Conservation (phyloP, 2,888 invertebrate genomes). For the Brenthis ino region DNA sequence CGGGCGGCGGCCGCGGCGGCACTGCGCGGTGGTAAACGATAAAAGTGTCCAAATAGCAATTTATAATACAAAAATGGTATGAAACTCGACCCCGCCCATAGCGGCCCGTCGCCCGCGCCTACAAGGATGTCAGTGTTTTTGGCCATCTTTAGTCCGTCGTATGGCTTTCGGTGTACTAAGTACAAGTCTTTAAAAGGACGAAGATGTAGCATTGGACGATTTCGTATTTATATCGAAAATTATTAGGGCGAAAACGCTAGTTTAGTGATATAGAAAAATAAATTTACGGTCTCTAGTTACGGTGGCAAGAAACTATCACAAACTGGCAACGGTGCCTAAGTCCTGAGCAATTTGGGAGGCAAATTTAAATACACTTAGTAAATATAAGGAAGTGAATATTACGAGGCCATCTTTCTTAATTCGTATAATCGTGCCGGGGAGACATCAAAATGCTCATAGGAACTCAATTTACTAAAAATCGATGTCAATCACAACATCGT, state of each 20-base stretch:
- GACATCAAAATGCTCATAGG: constrained; percentile 38
- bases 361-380: constrained; percentile 38
- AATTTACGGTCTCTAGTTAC: constrained; percentile 46
- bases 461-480: constrained; percentile 34
- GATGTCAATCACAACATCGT: constrained; percentile 33
- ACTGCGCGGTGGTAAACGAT: constrained; percentile 23
- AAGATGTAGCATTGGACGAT: constrained; percentile 80
- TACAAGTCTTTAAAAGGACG: constrained; percentile 81
- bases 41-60: constrained; percentile 30
- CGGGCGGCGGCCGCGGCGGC: constrained; percentile 54
- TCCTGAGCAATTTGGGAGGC: constrained; percentile 48
- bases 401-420: constrained; percentile 16
- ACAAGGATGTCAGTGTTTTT: constrained; percentile 46
- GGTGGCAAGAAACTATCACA: constrained; percentile 80
- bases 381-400: constrained; percentile 18
- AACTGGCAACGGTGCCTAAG: constrained; percentile 50
- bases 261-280: constrained; percentile 54
- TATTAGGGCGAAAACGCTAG: constrained; percentile 56
- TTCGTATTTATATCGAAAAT: constrained; percentile 58
- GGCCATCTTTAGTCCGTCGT: constrained; percentile 56
- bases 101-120: constrained; percentile 54
- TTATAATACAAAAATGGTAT: constrained; percentile 32
- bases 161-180: constrained; percentile 69
- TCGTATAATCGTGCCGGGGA: constrained; percentile 17
- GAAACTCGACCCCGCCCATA: constrained; percentile 24